Conservation (phyloP, 1,140 invertebrate genomes). For the Protaetia brevitarsis region DNA sequence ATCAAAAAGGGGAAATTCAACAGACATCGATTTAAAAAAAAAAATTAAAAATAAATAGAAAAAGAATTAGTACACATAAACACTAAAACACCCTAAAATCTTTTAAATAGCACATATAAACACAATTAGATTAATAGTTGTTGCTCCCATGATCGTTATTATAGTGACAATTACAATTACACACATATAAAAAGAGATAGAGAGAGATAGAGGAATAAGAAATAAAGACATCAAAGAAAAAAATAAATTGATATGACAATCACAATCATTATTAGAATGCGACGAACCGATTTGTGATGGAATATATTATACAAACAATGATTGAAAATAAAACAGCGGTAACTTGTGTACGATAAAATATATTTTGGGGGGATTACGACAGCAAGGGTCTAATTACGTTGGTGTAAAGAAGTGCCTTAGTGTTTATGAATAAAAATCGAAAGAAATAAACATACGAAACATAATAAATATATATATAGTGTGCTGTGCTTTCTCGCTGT, state of each 20-base stretch:
- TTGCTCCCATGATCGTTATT: slow-evolving; percentile 51
- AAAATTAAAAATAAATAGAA: too few relatives aligned
- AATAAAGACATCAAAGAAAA: background rate
- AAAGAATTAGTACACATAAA: slow-evolving; percentile 5
- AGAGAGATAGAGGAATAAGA: background rate
- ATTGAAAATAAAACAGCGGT: too few relatives aligned
- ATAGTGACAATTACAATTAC: too few relatives aligned
- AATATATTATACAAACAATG: too few relatives aligned
- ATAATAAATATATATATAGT: background rate
- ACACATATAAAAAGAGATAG: background rate
- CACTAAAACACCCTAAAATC: slow-evolving; percentile 24
- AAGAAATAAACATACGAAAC: background rate
- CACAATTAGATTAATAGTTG: slow-evolving; percentile 37
- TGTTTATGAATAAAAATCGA: slow-evolving; percentile 20
- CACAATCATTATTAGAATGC: too few relatives aligned
- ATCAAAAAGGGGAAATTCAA: background rate
- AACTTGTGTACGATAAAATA: too few relatives aligned
- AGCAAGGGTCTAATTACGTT: background rate
- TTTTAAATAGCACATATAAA: background rate
- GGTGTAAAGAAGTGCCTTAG: slow-evolving; percentile 23
- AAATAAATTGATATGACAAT: too few relatives aligned
- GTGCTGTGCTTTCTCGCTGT: background rate
- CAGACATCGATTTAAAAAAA: background rate
- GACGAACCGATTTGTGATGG: too few relatives aligned
- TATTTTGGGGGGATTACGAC: too few relatives aligned